Percentiles rank a stretch among this genome's conserved stretches.
Conservation (phyloP, 2,888 invertebrate species). For the Perizoma flavofasciatum region DNA sequence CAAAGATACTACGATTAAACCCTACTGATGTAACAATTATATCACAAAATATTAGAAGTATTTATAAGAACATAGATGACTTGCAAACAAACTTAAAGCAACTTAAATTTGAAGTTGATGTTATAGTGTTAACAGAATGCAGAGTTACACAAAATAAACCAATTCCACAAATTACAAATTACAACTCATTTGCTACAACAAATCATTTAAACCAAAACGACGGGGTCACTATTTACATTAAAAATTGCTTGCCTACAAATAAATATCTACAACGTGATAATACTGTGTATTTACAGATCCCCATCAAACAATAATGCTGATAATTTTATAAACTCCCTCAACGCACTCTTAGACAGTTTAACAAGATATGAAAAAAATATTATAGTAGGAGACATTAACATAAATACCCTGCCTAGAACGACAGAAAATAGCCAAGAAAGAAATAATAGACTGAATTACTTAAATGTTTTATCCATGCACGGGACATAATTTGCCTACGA, state of each 20-base stretch:
- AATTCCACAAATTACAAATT: slow-evolving; percentile 27
- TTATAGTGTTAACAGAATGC: slow-evolving; percentile 30
- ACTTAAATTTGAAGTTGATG: slow-evolving; percentile 18
- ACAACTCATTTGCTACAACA: slow-evolving; percentile 16
- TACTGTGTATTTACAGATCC: slow-evolving; percentile 40
- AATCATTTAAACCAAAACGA: slow-evolving; percentile 32
- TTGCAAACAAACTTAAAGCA: slow-evolving; percentile 4
- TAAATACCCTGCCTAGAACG: slow-evolving; percentile 30
- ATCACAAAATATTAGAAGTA: slow-evolving; percentile 32
- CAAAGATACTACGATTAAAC: not conserved
- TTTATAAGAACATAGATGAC: slow-evolving; percentile 22
- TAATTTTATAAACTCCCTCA: slow-evolving; percentile 33
- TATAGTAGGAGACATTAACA: slow-evolving; percentile 42
- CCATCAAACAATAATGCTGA: slow-evolving; percentile 34
- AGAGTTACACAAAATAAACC: slow-evolving; percentile 21
- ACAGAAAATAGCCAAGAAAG: slow-evolving; percentile 29
- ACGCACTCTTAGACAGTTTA: slow-evolving; percentile 27
- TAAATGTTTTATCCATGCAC: slow-evolving; percentile 31
- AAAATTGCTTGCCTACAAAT: slow-evolving; percentile 30
- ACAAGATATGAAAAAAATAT: slow-evolving; percentile 29
- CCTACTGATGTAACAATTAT: slow-evolving; percentile 1
- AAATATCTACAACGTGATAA: slow-evolving; percentile 11
- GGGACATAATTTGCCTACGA: slow-evolving; percentile 39
- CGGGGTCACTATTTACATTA: slow-evolving; percentile 31
- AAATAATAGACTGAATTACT: slow-evolving; percentile 33